Percentiles rank a stretch among this genome's conserved stretches.
Evolutionary conservation across 1,140 invertebrate genomes (phyloP).

Genomic region (Mya arenaria): DNA sequence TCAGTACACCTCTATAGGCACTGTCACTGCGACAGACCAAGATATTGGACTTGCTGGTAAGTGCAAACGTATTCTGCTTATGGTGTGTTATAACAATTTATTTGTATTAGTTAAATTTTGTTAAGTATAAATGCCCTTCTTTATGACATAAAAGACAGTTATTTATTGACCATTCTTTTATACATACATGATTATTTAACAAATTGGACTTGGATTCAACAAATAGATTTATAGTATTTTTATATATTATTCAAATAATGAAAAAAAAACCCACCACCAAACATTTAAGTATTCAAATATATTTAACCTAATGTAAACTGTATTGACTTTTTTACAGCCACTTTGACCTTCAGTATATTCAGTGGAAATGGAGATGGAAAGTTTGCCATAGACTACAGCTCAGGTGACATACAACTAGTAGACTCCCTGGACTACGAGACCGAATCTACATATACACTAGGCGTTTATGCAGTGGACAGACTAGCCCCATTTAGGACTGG

Average conservation of each 20-base stretch:
- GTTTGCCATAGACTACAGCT: conserved; percentile 62
- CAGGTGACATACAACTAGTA: conserved; percentile 53
- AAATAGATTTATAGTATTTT: too few species aligned
- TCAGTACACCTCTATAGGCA: conserved; percentile 38
- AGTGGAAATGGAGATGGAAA: conserved; percentile 51
- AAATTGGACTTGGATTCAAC: too few species aligned
- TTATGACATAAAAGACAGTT: too few species aligned
- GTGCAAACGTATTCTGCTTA: too few species aligned
- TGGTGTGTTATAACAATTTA: too few species aligned
- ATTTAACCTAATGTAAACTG: not conserved
- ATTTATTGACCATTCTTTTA: too few species aligned
- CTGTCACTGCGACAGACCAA: conserved; percentile 63
- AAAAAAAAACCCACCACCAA: too few species aligned
- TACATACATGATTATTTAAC: too few species aligned
- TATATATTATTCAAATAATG: too few species aligned
- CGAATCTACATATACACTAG: conserved; percentile 52
- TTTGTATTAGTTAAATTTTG: too few species aligned
- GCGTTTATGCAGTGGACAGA: conserved; percentile 58
- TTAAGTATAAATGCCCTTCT: too few species aligned
- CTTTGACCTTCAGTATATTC: conserved; percentile 54
- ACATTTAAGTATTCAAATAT: too few species aligned
- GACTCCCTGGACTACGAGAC: conserved; percentile 63
- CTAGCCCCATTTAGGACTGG: conserved; percentile 54
- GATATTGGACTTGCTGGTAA: conserved; percentile 59
- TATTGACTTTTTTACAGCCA: conserved; percentile 34